Conservation (phyloP, 2,113 vertebrate genomes). For the Panthera uncia region DNA sequence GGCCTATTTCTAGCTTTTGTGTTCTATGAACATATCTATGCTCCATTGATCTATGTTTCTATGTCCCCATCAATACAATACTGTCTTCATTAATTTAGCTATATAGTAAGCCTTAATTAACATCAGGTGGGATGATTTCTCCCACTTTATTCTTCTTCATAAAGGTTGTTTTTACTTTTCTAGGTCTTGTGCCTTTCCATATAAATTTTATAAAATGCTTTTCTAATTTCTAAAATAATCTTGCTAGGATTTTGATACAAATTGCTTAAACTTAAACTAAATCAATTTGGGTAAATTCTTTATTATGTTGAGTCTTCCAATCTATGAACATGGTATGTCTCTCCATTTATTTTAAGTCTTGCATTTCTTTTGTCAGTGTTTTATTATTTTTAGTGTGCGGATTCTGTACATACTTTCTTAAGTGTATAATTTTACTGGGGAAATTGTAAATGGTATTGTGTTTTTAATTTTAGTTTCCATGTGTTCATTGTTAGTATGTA, state of each 20-base stretch:
- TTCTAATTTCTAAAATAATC: neutral
- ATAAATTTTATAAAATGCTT: slow-evolving; percentile 4
- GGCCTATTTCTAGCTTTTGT: neutral
- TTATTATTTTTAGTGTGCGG: neutral
- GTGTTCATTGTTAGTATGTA: neutral
- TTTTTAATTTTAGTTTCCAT: neutral
- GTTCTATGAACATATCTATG: neutral
- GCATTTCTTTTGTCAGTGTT: neutral
- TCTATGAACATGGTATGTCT: neutral
- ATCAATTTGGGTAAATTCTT: neutral
- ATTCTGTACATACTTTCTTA: neutral
- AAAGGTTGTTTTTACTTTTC: neutral
- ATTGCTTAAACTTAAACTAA: neutral
- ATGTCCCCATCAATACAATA: neutral
- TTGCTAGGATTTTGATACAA: neutral
- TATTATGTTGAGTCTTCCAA: neutral
- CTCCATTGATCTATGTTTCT: neutral
- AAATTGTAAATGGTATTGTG: neutral
- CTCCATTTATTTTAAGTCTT: neutral
- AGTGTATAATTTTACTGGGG: neutral
- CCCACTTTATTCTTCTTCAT: neutral
- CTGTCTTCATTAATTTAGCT: neutral
- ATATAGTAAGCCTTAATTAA: neutral
- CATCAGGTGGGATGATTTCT: neutral
- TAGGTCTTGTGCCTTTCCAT: neutral